Percentiles rank a stretch among this genome's conserved stretches.
phyloP scores from a whole-genome alignment of 2,888 invertebrate species.

The Macrosoma leucophasiata region DNA sequence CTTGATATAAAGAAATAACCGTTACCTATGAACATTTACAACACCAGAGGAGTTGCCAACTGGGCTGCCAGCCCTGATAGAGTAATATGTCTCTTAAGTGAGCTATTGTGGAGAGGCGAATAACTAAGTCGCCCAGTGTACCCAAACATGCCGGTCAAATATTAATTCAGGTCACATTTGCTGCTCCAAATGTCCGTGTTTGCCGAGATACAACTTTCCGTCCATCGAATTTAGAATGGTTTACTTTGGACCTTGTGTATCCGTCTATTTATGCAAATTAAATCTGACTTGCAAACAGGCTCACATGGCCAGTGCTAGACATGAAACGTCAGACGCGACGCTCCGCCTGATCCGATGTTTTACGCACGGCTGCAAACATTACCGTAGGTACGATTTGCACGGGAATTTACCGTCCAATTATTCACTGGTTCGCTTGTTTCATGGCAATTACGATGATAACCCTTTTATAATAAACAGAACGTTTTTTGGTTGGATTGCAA shows the following conservation, averaged over 20 bases:
- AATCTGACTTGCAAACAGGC: constrained; percentile 45
- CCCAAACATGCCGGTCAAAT: constrained; percentile 47
- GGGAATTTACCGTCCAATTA: neutral
- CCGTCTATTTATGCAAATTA: constrained; percentile 67
- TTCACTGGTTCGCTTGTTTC: neutral
- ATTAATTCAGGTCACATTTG: constrained; percentile 72
- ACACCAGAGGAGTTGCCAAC: no score
- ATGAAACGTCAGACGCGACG: constrained; percentile 2
- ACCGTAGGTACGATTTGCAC: neutral
- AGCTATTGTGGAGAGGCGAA: constrained; percentile 9
- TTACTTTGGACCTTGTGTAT: constrained; percentile 58
- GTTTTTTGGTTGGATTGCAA: no score
- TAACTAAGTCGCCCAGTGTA: constrained; percentile 14
- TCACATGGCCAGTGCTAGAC: constrained; percentile 3
- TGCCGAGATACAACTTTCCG: constrained; percentile 66
- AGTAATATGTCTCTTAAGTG: no score
- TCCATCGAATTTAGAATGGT: constrained; percentile 62
- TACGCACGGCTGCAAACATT: no score
- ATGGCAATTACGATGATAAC: no score
- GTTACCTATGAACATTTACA: no score
- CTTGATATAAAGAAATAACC: no score
- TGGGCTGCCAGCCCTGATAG: no score
- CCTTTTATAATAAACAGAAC: no score
- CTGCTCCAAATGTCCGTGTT: constrained; percentile 57
- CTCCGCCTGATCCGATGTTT: constrained; percentile 2